Conservation (phyloP, 2,113 vertebrate species). For the Brachionichthys hirsutus region DNA sequence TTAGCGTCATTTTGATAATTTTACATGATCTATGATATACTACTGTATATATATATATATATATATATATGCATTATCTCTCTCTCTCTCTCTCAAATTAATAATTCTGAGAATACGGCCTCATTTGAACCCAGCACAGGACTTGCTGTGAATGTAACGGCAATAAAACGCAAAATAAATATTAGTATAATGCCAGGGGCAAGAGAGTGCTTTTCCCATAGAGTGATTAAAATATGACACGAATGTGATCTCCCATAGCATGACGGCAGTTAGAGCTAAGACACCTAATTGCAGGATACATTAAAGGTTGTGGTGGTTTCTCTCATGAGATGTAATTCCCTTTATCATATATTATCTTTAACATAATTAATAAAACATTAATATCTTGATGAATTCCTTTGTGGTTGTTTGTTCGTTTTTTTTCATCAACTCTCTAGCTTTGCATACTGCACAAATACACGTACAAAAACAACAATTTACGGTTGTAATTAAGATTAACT, state of each 20-base stretch:
- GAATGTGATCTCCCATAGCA: slow-evolving; percentile 63
- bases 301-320: slow-evolving; percentile 61
- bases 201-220: slow-evolving; percentile 62
- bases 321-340: slow-evolving; percentile 59
- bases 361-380: slow-evolving; percentile 79
- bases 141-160: slow-evolving; percentile 67
- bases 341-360: slow-evolving; percentile 71
- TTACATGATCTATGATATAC: no score
- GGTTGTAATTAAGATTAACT: slow-evolving; percentile 32
- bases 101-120: slow-evolving; percentile 44
- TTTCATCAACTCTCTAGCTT: slow-evolving; percentile 53
- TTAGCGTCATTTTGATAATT: no score
- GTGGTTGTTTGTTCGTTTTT: slow-evolving; percentile 22
- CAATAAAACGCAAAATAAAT: slow-evolving; percentile 74
- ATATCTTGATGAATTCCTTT: slow-evolving; percentile 55
- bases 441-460: slow-evolving; percentile 57
- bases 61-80: no score
- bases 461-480: slow-evolving; percentile 41
- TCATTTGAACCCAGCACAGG: slow-evolving; percentile 69
- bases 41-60: no score
- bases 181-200: slow-evolving; percentile 75
- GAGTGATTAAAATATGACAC: slow-evolving; percentile 75
- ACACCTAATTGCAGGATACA: slow-evolving; percentile 74
- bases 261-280: slow-evolving; percentile 59
- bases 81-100: slow-evolving; percentile 64